A percentile compares a stretch with the other conserved stretches of the same genome.
Evolutionary conservation across 2,888 invertebrate genomes (phyloP).

Genomic region (Blomia tropicalis): DNA sequence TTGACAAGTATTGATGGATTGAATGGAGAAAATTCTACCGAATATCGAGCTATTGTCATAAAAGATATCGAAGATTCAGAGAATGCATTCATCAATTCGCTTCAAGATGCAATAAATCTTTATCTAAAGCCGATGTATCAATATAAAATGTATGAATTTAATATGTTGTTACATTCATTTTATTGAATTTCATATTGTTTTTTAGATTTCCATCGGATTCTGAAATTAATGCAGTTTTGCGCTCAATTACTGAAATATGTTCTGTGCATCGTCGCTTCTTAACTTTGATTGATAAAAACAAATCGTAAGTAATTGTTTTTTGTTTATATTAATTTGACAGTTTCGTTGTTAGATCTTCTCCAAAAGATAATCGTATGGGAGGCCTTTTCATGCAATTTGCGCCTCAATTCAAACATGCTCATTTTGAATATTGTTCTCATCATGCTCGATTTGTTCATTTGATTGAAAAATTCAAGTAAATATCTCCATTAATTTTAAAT

Average conservation of each 20-base stretch:
- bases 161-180: constrained; percentile 21
- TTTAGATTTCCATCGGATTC: constrained; percentile 43
- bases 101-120: constrained; percentile 64
- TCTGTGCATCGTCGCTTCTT: constrained; percentile 67
- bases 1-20: neutral
- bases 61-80: constrained; percentile 84
- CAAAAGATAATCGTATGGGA: constrained; percentile 63
- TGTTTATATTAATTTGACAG: too few species aligned
- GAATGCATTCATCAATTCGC: constrained; percentile 70
- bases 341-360: constrained; percentile 33
- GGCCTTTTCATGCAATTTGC: constrained; percentile 64
- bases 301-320: constrained; percentile 42
- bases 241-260: constrained; percentile 72
- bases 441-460: constrained; percentile 89
- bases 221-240: constrained; percentile 69
- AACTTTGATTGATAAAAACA: constrained; percentile 56
- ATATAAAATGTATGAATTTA: constrained; percentile 57
- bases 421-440: constrained; percentile 72
- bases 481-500: neutral
- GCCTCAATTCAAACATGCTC: constrained; percentile 50
- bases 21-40: neutral
- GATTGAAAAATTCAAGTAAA: constrained; percentile 73
- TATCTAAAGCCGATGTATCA: constrained; percentile 72
- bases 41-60: constrained; percentile 34
- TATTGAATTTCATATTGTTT: constrained; percentile 48